Percentiles rank a stretch among this genome's conserved stretches.
Conservation (phyloP, 2,888 invertebrate species). For the Pinctada fucata region DNA sequence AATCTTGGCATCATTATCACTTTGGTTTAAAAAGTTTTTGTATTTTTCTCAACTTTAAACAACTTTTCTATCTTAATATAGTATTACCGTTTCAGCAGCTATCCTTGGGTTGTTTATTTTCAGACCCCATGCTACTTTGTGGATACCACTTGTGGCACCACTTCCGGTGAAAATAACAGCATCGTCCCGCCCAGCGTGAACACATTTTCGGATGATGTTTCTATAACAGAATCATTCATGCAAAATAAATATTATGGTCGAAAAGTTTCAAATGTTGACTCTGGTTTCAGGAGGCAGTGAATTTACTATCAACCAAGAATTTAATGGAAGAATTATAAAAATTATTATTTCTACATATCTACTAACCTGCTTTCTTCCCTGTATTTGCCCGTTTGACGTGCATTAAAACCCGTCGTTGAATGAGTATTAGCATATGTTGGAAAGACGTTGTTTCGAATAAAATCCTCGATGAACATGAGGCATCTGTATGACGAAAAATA, state of each 20-base stretch:
- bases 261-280: too few relatives aligned
- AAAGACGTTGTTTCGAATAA: conserved; percentile 46
- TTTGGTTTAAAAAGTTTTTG: too few relatives aligned
- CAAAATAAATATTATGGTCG: too few relatives aligned
- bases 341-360: too few relatives aligned
- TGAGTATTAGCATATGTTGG: conserved; percentile 62
- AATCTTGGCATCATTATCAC: too few relatives aligned
- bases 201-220: conserved; percentile 54
- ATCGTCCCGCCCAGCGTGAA: conserved; percentile 58
- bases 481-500: conserved; percentile 37
- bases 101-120: conserved; percentile 41
- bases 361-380: conserved; percentile 53
- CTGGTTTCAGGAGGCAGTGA: too few relatives aligned
- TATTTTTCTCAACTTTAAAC: too few relatives aligned
- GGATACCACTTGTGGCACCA: conserved; percentile 57
- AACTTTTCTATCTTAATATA: too few relatives aligned
- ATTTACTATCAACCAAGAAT: conserved; percentile 35
- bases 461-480: conserved; percentile 56
- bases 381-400: conserved; percentile 54
- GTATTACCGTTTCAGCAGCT: conserved; percentile 43
- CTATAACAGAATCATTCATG: conserved; percentile 36
- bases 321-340: too few relatives aligned
- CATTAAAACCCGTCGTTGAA: conserved; percentile 51
- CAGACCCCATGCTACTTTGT: conserved; percentile 57
- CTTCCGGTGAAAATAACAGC: conserved; percentile 63